Conservation (phyloP, 1,140 invertebrate genomes). For the Drosophila varians region DNA sequence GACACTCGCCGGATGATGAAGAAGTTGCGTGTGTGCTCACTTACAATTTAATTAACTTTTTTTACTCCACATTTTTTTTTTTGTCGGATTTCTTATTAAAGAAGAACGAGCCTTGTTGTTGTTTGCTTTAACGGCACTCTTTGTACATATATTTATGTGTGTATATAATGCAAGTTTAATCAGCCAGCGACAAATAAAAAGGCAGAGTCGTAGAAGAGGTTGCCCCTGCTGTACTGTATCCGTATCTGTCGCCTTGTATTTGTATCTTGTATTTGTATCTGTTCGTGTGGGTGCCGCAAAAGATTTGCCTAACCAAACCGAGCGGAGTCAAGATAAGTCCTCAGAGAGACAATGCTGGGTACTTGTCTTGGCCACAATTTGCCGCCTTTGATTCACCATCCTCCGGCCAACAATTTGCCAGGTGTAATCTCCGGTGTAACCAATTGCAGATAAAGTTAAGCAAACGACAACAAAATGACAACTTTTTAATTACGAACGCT, state of each 20-base stretch:
- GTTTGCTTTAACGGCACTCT: conserved; percentile 74
- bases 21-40: conserved; percentile 71
- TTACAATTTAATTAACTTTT: conserved; percentile 80
- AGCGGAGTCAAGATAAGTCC: conserved; percentile 56
- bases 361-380: conserved; percentile 30
- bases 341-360: conserved; percentile 45
- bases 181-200: conserved; percentile 67
- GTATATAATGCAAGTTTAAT: conserved; percentile 76
- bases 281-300: conserved; percentile 26
- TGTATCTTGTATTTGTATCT: conserved; percentile 11
- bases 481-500: conserved; percentile 72
- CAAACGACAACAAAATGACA: conserved; percentile 74
- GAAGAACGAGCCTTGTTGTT: conserved; percentile 65
- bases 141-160: conserved; percentile 48
- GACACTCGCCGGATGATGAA: conserved; percentile 65
- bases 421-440: conserved; percentile 73
- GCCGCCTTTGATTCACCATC: conserved; percentile 57
- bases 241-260: conserved; percentile 1
- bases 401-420: conserved; percentile 43
- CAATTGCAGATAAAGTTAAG: conserved; percentile 72
- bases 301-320: conserved; percentile 68
- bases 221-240: conserved; percentile 14
- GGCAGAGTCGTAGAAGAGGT: conserved; percentile 24
- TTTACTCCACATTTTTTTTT: conserved; percentile 15
- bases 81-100: conserved; percentile 77